Percentiles rank a stretch among this genome's conserved stretches.
Evolutionary conservation across 2,888 invertebrate species (phyloP).

Genomic region (Sminthurides aquaticus): DNA sequence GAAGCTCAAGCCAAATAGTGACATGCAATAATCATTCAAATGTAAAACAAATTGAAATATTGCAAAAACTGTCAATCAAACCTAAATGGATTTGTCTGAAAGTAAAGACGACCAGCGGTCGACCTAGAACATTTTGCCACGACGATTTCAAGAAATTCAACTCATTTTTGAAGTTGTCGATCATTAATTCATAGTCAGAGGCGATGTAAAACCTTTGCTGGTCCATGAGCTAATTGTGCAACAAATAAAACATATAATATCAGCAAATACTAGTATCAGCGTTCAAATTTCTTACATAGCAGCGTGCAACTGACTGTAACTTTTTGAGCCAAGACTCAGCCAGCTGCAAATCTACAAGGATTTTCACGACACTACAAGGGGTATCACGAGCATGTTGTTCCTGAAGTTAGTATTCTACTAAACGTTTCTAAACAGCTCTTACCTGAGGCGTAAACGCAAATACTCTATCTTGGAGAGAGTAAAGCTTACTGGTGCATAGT

Average conservation of each 20-base stretch:
- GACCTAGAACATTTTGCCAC: conserved; percentile 95
- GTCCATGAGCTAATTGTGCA: conserved; percentile 77
- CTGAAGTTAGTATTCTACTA: too few species aligned
- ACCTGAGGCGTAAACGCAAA: conserved; percentile 99
- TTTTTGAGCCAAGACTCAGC: too few species aligned
- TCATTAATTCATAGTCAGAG: conserved; percentile 94
- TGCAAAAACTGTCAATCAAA: too few species aligned
- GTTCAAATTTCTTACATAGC: neutral
- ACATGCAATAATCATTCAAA: too few species aligned
- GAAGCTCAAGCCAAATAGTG: too few species aligned
- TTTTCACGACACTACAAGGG: too few species aligned
- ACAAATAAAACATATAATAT: neutral
- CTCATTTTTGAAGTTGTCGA: conserved; percentile 94
- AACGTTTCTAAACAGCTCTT: conserved; percentile 44
- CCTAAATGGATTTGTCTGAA: conserved; percentile 84
- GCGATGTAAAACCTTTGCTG: conserved; percentile 96
- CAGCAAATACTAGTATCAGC: conserved; percentile 2
- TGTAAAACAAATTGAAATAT: too few species aligned
- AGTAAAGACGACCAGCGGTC: conserved; percentile 87
- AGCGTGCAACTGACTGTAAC: neutral
- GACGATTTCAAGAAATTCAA: conserved; percentile 95
- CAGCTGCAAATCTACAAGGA: neutral
- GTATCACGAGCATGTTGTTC: too few species aligned
- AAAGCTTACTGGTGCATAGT: conserved; percentile 94
- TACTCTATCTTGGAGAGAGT: conserved; percentile 87